Base-by-base conservation (phyloP, 2,888 invertebrate species). In the Nomada fucata region DNA sequence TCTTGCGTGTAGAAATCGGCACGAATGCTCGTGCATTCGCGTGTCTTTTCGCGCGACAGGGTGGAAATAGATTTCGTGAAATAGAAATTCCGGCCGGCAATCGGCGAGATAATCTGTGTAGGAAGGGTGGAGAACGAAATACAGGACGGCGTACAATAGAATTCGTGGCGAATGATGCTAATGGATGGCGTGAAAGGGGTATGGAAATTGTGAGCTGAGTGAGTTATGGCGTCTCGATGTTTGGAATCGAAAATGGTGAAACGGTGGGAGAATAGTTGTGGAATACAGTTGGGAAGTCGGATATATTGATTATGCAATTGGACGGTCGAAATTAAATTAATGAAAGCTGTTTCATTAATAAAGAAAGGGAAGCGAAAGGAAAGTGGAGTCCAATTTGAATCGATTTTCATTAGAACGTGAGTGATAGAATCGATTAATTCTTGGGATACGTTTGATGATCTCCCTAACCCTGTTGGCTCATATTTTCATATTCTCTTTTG, bases 141-240 rank as follows among this genome's bases (percentile, higher is more conserved):
- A 26, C 18, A 64, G 7, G 29, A 2, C 18, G 44, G 36, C 7
- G 36, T 7, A 7, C 26, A 50, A 68, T 67, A 50, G 50, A 68
- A 69, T 55, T 60, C 36, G 36, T 50, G 23, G 18, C 61, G 75
- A 29, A 50, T 59, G 59, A 70, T 68, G 29, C 26, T 68, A 68
- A 75, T 69, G 67, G 69, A 59, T 10, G 36, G 52, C 69, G 50
- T 5, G 59, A 52, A 69, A 75, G 67, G 68, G 60, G 53, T n/a
- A 71, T 61, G 61, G 36, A 71, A 71, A 71, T 61, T 23, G 20
- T 36, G 1, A 2, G 18, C 20, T 20, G 47, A 13, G 29, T 29
- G 59, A 47, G 44, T 69, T 57, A n/a, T 13, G 57, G 44, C 15
- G 69, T 59, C 59, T 47, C 29, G 69, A 57, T 59, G 47, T 20